Evolutionary conservation across 2,797 vertebrate genomes (phyloP).

Genomic region (Sebastes aleutianus): DNA sequence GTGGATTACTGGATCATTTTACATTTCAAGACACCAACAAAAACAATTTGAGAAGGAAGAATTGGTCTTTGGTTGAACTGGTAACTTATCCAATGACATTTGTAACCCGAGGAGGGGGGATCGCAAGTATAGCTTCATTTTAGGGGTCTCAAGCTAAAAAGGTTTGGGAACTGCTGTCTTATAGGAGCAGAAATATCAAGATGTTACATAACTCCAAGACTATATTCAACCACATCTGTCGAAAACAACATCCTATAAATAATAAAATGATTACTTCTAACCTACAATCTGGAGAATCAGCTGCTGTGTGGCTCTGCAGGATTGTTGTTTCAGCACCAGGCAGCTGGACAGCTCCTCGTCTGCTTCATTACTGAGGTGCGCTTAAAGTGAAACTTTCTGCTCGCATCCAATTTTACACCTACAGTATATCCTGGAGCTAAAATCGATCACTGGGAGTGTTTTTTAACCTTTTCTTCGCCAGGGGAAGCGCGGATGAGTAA

Average conservation of each 20-base stretch:
- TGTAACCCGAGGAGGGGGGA: neutral
- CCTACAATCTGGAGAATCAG: neutral
- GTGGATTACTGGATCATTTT: neutral
- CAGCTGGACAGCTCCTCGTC: slow-evolving; percentile 65
- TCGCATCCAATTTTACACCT: slow-evolving; percentile 6
- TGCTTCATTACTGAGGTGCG: slow-evolving; percentile 9
- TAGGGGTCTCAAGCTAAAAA: neutral
- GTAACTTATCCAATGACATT: neutral
- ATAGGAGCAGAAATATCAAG: neutral
- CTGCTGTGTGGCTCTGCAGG: neutral
- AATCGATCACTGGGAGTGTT: slow-evolving; percentile 23
- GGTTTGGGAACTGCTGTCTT: neutral
- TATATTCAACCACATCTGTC: neutral
- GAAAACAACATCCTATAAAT: neutral
- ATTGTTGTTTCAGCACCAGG: slow-evolving; percentile 64
- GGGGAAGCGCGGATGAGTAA: slow-evolving; percentile 3
- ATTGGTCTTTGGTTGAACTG: neutral
- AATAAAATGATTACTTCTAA: neutral
- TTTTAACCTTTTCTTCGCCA: slow-evolving; percentile 2
- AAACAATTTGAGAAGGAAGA: neutral
- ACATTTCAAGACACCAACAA: neutral
- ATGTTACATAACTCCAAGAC: neutral
- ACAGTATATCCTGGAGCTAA: slow-evolving; percentile 9
- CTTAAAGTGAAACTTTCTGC: slow-evolving; percentile 25
- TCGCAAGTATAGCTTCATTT: neutral